A percentile compares a stretch with the other conserved stretches of the same genome.
phyloP scores from a whole-genome alignment of 1,140 invertebrate species.

The Drosophila kanapiae region DNA sequence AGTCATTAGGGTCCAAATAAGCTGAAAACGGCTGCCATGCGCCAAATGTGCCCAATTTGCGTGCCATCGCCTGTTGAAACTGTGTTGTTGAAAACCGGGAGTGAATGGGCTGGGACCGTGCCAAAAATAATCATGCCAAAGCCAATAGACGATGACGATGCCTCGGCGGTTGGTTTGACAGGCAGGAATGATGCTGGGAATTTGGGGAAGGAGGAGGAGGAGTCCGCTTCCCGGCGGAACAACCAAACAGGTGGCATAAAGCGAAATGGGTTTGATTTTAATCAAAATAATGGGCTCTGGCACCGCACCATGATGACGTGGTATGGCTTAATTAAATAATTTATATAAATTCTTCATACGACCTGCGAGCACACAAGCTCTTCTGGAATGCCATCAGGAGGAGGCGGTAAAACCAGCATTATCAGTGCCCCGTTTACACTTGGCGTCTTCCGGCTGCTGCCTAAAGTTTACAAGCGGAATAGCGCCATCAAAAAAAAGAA shows the following conservation, averaged over 20 bases:
- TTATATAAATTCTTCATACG: constrained; percentile 73
- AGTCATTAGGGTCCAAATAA: constrained; percentile 65
- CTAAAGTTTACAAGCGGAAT: constrained; percentile 68
- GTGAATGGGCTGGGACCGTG: constrained; percentile 32
- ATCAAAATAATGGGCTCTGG: constrained; percentile 74
- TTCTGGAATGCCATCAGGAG: not conserved
- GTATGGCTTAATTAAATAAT: constrained; percentile 80
- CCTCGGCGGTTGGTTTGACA: constrained; percentile 12
- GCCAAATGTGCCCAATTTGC: constrained; percentile 74
- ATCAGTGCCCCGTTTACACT: constrained; percentile 67
- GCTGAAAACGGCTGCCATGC: constrained; percentile 62
- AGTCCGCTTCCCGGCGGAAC: not conserved
- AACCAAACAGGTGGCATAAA: constrained; percentile 67
- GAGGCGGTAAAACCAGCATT: constrained; percentile 24
- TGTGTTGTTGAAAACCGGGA: constrained; percentile 13
- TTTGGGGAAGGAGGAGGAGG: not conserved
- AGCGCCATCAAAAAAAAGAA: constrained; percentile 54
- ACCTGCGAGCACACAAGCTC: constrained; percentile 33
- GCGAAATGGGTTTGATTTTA: constrained; percentile 77
- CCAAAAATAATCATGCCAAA: constrained; percentile 71
- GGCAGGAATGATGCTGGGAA: not conserved
- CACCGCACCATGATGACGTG: constrained; percentile 65
- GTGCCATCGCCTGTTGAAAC: constrained; percentile 24
- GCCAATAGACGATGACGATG: constrained; percentile 54
- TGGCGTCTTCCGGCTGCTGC: constrained; percentile 61